A percentile compares a stretch with the other conserved stretches of the same genome.
Evolutionary conservation across 2,113 vertebrate species (phyloP).

Genomic region (Myrmecophaga tridactyla): DNA sequence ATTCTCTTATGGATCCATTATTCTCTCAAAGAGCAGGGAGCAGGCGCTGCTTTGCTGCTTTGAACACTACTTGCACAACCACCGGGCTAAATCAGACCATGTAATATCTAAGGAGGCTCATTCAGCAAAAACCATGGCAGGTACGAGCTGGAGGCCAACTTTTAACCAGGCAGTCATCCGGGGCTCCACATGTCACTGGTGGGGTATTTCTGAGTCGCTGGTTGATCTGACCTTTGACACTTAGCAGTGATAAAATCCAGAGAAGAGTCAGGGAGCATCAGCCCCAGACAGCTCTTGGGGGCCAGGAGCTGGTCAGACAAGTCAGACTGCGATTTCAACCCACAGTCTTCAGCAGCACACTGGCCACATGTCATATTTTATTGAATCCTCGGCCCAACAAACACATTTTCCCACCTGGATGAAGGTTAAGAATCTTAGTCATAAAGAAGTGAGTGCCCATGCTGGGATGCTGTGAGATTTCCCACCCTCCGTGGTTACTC

Average conservation of each 20-base stretch:
- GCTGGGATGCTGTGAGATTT: neutral
- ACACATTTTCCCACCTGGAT: rapidly evolving
- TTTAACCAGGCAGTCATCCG: neutral
- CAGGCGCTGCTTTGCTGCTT: neutral
- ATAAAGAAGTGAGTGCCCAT: rapidly evolving
- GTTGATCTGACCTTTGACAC: neutral
- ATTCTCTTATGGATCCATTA: constrained; percentile 49
- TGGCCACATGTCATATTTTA: rapidly evolving
- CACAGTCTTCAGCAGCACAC: too few relatives aligned
- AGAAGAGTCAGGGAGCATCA: neutral
- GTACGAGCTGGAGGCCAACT: neutral
- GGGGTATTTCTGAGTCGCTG: neutral
- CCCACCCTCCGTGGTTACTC: rapidly evolving
- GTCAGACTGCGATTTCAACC: rapidly evolving
- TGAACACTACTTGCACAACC: neutral
- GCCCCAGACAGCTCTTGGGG: too few relatives aligned
- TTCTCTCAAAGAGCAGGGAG: constrained; percentile 34
- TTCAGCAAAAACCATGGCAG: rapidly evolving
- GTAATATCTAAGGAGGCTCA: neutral
- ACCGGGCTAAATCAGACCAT: neutral
- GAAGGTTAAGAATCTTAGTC: neutral
- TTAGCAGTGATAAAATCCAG: neutral
- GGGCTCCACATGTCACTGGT: neutral
- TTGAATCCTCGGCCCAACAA: neutral
- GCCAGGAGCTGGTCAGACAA: rapidly evolving